phyloP scores from a whole-genome alignment of 2,888 invertebrate genomes.

The Oxytorus armatus region DNA sequence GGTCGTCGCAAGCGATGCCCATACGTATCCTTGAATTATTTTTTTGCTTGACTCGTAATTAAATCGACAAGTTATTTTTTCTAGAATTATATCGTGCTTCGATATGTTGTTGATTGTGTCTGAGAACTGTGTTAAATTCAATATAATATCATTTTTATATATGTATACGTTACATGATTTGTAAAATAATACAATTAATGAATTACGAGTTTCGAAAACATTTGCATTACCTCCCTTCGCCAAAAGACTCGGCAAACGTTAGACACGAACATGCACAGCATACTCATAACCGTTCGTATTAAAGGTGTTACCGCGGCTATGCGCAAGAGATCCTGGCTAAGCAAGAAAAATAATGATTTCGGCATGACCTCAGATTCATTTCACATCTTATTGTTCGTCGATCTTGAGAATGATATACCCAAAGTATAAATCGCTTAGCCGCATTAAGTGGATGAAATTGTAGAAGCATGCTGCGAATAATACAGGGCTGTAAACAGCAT shows the following conservation, averaged over 20 bases:
- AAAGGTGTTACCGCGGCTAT: conserved; percentile 22
- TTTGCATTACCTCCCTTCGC: conserved; percentile 40
- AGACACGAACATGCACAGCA: conserved; percentile 33
- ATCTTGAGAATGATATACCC: background rate
- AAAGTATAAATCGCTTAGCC: background rate
- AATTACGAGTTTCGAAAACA: background rate
- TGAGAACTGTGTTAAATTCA: conserved; percentile 34
- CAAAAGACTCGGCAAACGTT: conserved; percentile 46
- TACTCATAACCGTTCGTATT: conserved; percentile 15
- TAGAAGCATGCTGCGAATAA: background rate
- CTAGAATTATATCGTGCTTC: conserved; percentile 45
- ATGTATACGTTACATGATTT: background rate
- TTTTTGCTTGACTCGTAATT: conserved; percentile 34
- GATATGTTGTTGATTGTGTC: conserved; percentile 45
- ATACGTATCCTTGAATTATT: conserved; percentile 48
- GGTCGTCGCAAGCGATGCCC: conserved; percentile 18
- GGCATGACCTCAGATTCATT: background rate
- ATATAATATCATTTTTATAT: background rate
- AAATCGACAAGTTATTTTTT: conserved; percentile 57
- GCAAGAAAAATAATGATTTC: background rate
- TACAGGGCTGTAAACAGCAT: conserved; percentile 28
- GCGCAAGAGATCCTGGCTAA: background rate
- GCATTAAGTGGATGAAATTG: conserved; percentile 29
- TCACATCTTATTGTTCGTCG: background rate
- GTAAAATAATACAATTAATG: background rate